These are phyloP conservation scores for Homarus gammarus DNA, from an alignment of 2,888 invertebrate species.

Conservation along the genomic window DNA sequence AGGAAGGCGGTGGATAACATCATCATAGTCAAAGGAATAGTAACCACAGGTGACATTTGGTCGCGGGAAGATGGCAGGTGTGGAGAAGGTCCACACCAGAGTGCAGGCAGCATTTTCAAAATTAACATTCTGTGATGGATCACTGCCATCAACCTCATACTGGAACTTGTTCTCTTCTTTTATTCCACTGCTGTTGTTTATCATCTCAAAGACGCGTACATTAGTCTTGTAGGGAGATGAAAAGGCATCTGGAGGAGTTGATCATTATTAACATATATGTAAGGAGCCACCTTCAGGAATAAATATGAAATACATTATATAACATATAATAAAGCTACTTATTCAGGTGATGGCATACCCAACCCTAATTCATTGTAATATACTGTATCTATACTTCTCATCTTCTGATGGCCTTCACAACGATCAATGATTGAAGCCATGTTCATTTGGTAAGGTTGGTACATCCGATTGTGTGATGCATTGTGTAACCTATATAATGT, in stretches of 20 bases:
- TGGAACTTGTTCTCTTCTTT: not conserved
- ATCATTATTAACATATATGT: too few relatives aligned
- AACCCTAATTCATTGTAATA: not conserved
- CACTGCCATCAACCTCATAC: conserved; percentile 9
- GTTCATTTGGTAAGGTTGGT: too few relatives aligned
- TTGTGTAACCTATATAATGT: too few relatives aligned
- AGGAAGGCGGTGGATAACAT: conserved; percentile 56
- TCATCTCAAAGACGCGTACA: conserved; percentile 7
- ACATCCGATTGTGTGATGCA: too few relatives aligned
- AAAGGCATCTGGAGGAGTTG: conserved; percentile 14
- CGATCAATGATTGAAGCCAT: too few relatives aligned
- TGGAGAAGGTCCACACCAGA: conserved; percentile 72
- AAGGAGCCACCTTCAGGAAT: not conserved
- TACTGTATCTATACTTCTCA: too few relatives aligned
- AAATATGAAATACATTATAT: not conserved
- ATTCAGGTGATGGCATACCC: not conserved
- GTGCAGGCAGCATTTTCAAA: conserved; percentile 63
- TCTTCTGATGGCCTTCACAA: too few relatives aligned
- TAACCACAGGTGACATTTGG: conserved; percentile 73
- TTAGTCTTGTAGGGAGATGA: conserved; percentile 15
- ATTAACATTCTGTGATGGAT: not conserved
- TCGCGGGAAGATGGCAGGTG: conserved; percentile 70
- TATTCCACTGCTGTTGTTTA: conserved; percentile 7
- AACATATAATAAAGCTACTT: not conserved
- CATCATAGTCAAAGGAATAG: conserved; percentile 66